Evolutionary conservation across 2,797 vertebrate species (phyloP).

Genomic region (Garrulus glandarius): DNA sequence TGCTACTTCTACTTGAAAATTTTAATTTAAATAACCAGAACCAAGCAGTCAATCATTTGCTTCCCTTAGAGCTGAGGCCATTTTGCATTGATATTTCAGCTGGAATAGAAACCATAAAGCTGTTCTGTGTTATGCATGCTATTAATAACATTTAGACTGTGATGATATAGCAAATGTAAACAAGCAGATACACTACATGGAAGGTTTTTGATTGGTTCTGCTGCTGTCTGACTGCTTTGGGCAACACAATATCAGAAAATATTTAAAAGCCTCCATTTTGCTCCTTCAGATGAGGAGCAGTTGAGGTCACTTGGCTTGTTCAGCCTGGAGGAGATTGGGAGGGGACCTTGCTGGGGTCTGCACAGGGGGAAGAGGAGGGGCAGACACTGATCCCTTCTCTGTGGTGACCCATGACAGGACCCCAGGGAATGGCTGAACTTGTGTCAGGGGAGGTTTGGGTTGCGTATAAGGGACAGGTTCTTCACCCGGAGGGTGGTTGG

Average conservation of each 20-base stretch:
- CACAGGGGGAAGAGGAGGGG: background rate
- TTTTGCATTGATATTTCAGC: background rate
- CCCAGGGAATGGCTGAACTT: background rate
- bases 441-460: background rate
- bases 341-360: background rate
- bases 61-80: background rate
- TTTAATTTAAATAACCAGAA: slow-evolving; percentile 34
- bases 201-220: background rate
- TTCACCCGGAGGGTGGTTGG: background rate
- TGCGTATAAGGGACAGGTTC: no score
- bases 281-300: background rate
- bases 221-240: background rate
- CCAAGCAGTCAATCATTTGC: background rate
- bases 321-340: background rate
- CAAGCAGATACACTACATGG: background rate
- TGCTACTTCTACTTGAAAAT: background rate
- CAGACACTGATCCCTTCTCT: background rate
- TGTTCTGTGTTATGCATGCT: background rate
- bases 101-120: background rate
- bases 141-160: background rate
- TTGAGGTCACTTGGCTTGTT: background rate
- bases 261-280: background rate
- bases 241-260: background rate
- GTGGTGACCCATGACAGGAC: background rate
- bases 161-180: background rate